A percentile compares a stretch with the other conserved stretches of the same genome.
Conservation (phyloP, 1,140 invertebrate species). For the Tetraneura akinire region DNA sequence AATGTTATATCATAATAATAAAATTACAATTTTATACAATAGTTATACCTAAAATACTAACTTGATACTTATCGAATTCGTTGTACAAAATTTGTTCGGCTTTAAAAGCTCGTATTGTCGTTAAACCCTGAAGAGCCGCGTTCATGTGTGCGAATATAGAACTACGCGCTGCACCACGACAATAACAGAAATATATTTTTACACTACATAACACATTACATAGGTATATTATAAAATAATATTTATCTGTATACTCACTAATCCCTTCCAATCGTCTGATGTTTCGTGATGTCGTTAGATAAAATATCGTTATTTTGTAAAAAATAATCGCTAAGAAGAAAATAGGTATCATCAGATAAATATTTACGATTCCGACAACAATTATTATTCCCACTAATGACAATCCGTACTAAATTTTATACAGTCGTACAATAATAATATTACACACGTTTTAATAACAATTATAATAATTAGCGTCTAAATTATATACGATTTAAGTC, state of each 20-base stretch:
- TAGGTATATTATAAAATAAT: too few relatives aligned
- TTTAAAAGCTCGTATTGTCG: conserved; percentile 84
- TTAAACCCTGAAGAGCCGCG: conserved; percentile 82
- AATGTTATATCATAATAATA: too few relatives aligned
- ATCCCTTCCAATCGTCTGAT: conserved; percentile 69
- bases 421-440: too few relatives aligned
- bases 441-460: too few relatives aligned
- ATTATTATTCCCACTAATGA: conserved; percentile 69
- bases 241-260: conserved; percentile 59
- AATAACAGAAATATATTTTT: too few relatives aligned
- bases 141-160: conserved; percentile 87
- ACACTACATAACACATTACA: too few relatives aligned
- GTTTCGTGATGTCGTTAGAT: conserved; percentile 67
- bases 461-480: too few relatives aligned
- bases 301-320: conserved; percentile 63
- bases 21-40: too few relatives aligned
- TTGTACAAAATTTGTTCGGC: conserved; percentile 76
- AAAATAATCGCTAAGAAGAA: conserved; percentile 63
- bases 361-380: conserved; percentile 61
- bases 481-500: too few relatives aligned
- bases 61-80: conserved; percentile 81
- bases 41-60: too few relatives aligned
- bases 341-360: conserved; percentile 61
- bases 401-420: conserved; percentile 62
- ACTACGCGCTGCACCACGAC: conserved; percentile 65